phyloP scores from a whole-genome alignment of 2,797 vertebrate species.

The Erethizon dorsatum region DNA sequence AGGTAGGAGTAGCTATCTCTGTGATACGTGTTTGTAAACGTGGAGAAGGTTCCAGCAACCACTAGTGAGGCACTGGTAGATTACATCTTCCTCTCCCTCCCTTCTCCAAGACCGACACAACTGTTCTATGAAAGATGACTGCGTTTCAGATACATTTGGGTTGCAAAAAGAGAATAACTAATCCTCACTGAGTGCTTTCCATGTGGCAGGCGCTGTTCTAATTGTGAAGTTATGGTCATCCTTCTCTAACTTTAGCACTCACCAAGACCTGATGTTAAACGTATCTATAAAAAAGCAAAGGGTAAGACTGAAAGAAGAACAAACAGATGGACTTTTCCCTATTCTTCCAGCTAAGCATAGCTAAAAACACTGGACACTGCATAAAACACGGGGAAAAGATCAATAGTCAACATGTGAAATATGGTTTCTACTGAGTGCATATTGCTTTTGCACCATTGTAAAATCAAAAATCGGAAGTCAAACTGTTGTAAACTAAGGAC shows the following conservation, averaged over 20 bases:
- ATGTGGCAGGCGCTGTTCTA: not conserved
- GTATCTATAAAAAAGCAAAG: not conserved
- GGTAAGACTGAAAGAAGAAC: not conserved
- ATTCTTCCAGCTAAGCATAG: not conserved
- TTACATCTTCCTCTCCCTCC: not conserved
- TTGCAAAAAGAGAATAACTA: not conserved
- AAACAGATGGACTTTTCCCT: not conserved
- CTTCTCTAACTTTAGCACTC: not conserved
- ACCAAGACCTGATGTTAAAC: constrained; percentile 26
- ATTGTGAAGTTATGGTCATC: constrained; percentile 23
- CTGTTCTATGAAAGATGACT: not conserved
- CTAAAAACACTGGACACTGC: not conserved
- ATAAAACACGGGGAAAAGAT: not conserved
- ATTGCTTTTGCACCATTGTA: not conserved
- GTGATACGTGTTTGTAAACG: not conserved
- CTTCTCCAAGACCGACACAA: not conserved
- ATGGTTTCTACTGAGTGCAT: not conserved
- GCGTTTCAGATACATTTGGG: not conserved
- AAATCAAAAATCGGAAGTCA: not conserved
- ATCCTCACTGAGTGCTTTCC: not conserved
- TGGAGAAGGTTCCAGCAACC: not conserved
- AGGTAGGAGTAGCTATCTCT: not conserved
- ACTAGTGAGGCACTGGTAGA: not conserved
- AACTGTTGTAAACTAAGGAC: not conserved
- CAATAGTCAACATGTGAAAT: not conserved